A percentile compares a stretch with the other conserved stretches of the same genome.
phyloP scores from a whole-genome alignment of 2,888 invertebrate species.

The Eristalis intricaria region DNA sequence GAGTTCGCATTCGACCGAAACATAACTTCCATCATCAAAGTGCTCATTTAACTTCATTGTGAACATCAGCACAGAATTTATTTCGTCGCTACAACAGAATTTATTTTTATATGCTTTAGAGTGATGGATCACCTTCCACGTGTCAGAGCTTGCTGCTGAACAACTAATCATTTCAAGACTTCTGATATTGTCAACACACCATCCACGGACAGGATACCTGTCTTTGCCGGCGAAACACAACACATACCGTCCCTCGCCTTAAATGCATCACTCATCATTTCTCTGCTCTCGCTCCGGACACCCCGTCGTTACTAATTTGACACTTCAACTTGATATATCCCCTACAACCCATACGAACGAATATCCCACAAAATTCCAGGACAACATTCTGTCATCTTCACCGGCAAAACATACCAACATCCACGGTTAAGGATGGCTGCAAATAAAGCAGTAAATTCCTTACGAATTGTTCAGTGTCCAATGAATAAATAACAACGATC shows the following conservation, averaged over 20 bases:
- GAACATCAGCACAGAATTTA: no score
- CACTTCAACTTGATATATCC: conserved; percentile 48
- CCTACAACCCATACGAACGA: neutral
- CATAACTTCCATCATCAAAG: no score
- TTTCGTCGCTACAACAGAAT: no score
- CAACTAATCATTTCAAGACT: neutral
- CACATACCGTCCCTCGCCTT: neutral
- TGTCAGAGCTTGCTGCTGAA: neutral
- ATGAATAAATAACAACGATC: conserved; percentile 66
- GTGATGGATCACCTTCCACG: neutral
- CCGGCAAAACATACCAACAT: neutral
- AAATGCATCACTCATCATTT: neutral
- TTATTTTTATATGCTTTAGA: no score
- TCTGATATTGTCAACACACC: neutral
- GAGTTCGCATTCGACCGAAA: no score
- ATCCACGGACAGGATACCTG: neutral
- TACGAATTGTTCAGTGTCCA: conserved; percentile 60
- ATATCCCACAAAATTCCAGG: conserved; percentile 24
- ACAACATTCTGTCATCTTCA: conserved; percentile 41
- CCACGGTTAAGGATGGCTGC: conserved; percentile 29
- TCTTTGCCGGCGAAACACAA: neutral
- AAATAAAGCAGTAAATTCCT: conserved; percentile 43
- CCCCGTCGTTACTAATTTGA: conserved; percentile 36
- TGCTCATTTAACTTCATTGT: no score
- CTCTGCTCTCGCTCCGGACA: neutral